Evolutionary conservation across 1,140 invertebrate species (phyloP), one percentile per base, ranked within the genome.

Genomic region (Tetramorium simillimum): DNA sequence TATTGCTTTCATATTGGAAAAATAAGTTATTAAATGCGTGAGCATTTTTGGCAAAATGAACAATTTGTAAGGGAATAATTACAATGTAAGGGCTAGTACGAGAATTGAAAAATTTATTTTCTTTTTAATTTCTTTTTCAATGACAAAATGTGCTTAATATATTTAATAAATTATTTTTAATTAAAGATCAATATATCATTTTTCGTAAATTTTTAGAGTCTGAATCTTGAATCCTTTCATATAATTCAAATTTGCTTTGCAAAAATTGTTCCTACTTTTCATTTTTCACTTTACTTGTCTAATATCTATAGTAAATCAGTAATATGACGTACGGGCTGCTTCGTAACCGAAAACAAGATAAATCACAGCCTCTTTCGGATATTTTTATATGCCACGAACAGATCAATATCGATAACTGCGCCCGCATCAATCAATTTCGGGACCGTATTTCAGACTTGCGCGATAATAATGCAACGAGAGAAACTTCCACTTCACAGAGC

Each of bases 361-460:
- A 84, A 84, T 84, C 80, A 82, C 51, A 58, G 9, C 24, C n/a
- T 37, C n/a, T 46, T 56, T 33, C 10, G 40, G 28, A 75, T 84
- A 84, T 84, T 60, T 84, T 84, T 75, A 84, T 84, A 60, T 37
- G 43, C 53, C 69, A 60, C 46, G 10, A 60, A 60, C 40, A 60
- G 14, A 82, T 82, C 80, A 73, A 69, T 56, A 67, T 81, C 28
- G 63, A 82, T 75, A 85, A 51, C 49, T 24, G 21, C 16, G 33
- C 14, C 28, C 28, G 43, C 43, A 77, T 87, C 81, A 51, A 87
- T 87, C 81, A 76, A 75, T 87, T 85, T 51, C 51, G 21, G 5
- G 80, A 21, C 24, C 18, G 24, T 21, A 18, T 37, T 86, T 86
- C 62, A 56, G 37, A 43, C 65, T 24, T 58, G 40, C 37, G 9